Evolutionary conservation across 1,140 invertebrate species (phyloP).

Genomic region (Caerostris darwini): DNA sequence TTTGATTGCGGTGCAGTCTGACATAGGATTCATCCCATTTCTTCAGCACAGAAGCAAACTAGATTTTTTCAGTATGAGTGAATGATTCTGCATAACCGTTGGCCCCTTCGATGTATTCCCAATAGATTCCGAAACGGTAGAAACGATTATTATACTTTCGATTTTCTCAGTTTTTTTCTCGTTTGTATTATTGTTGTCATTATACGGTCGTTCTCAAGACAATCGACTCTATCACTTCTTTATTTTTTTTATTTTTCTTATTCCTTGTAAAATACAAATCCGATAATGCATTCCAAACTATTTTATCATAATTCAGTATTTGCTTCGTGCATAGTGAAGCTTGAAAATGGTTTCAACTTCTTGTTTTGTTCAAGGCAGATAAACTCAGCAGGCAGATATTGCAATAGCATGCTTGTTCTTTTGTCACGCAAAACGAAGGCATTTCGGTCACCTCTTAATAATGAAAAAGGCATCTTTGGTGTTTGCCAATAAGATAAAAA

Average conservation of each 20-base stretch:
- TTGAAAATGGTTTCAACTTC: not conserved
- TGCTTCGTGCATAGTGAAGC: constrained; percentile 25
- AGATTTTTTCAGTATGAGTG: constrained; percentile 43
- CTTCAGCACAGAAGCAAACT: constrained; percentile 27
- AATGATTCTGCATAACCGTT: constrained; percentile 58
- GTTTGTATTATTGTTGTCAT: constrained; percentile 50
- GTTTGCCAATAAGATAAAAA: too few species aligned
- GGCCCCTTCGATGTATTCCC: constrained; percentile 65
- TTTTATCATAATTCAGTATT: constrained; percentile 65
- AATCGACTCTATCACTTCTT: not conserved
- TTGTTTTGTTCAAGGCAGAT: constrained; percentile 45
- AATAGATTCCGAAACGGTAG: constrained; percentile 43
- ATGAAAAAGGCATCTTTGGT: too few species aligned
- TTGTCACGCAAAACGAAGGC: not conserved
- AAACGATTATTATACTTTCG: constrained; percentile 68
- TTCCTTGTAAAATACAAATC: constrained; percentile 61
- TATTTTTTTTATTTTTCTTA: constrained; percentile 10
- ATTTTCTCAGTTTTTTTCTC: constrained; percentile 3
- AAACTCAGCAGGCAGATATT: constrained; percentile 1
- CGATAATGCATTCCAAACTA: constrained; percentile 64
- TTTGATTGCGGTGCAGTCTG: constrained; percentile 74
- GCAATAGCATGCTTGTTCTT: not conserved
- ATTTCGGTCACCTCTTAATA: not conserved
- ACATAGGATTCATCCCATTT: constrained; percentile 64
- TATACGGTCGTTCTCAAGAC: constrained; percentile 45